phyloP scores from a whole-genome alignment of 23 tunicate genomes.

The Ascidia mentula region DNA sequence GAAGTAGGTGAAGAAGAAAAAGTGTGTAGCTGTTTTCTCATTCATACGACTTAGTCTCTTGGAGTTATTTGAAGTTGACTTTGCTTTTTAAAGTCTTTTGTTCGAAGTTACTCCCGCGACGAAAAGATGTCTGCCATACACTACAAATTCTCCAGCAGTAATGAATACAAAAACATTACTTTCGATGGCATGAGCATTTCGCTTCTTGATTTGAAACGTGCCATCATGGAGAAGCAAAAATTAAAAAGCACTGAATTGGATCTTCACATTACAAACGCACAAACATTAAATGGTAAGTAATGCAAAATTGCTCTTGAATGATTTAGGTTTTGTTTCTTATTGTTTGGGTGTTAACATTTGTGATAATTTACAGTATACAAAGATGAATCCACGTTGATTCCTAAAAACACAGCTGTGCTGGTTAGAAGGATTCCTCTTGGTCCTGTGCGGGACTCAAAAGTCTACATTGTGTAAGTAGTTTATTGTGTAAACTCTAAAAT shows the following conservation, averaged over 20 bases:
- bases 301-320: neutral
- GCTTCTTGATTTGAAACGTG: conserved; percentile 65
- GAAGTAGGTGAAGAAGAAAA: too few relatives aligned
- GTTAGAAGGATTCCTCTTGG: conserved; percentile 92
- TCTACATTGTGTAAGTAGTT: conserved; percentile 87
- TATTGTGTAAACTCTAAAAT: neutral
- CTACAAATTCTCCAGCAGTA: conserved; percentile 91
- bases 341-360: neutral
- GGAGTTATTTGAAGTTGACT: too few relatives aligned
- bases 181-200: conserved; percentile 87
- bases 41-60: too few relatives aligned
- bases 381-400: conserved; percentile 70
- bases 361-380: conserved; percentile 58
- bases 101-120: too few relatives aligned
- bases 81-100: too few relatives aligned
- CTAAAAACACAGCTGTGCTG: conserved; percentile 81
- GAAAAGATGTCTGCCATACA: conserved; percentile 90
- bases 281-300: conserved; percentile 70
- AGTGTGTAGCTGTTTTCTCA: too few relatives aligned
- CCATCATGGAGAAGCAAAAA: conserved; percentile 86
- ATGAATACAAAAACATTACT: conserved; percentile 79
- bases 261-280: conserved; percentile 85
- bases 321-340: neutral
- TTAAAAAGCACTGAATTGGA: conserved; percentile 81
- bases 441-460: conserved; percentile 66